phyloP scores from a whole-genome alignment of 1,140 invertebrate species.

The Sarcophaga peregrina region DNA sequence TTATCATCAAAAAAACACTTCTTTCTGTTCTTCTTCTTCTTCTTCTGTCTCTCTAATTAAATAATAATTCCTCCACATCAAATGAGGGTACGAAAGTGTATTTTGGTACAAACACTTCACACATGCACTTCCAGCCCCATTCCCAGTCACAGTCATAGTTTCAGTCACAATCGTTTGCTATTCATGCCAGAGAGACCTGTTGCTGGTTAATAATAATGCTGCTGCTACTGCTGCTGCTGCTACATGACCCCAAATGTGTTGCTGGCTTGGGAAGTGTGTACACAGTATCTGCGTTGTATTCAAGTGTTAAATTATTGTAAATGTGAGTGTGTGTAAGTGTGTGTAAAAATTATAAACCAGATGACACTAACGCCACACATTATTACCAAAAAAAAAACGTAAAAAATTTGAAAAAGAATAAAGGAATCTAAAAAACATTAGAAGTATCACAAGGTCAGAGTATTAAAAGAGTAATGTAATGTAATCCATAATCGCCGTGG shows the following conservation, averaged over 20 bases:
- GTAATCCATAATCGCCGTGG: too few relatives aligned
- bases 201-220: not conserved
- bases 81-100: conserved; percentile 29
- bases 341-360: conserved; percentile 26
- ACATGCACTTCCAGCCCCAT: too few relatives aligned
- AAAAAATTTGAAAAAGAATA: too few relatives aligned
- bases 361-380: conserved; percentile 40
- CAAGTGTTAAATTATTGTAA: not conserved
- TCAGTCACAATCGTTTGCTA: too few relatives aligned
- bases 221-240: not conserved
- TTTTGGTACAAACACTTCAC: not conserved
- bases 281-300: too few relatives aligned
- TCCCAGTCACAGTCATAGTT: too few relatives aligned
- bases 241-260: conserved; percentile 26
- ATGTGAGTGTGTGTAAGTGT: not conserved
- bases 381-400: not conserved
- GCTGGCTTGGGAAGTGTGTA: not conserved
- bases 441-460: too few relatives aligned
- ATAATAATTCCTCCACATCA: conserved; percentile 31
- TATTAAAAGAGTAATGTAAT: too few relatives aligned
- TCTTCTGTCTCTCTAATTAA: conserved; percentile 17
- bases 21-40: too few relatives aligned
- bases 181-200: conserved; percentile 17
- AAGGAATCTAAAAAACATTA: too few relatives aligned
- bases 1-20: not conserved